These are phyloP conservation scores for Aleiodes alternator DNA, from an alignment of 2,888 invertebrate species.

Conservation along the genomic window DNA sequence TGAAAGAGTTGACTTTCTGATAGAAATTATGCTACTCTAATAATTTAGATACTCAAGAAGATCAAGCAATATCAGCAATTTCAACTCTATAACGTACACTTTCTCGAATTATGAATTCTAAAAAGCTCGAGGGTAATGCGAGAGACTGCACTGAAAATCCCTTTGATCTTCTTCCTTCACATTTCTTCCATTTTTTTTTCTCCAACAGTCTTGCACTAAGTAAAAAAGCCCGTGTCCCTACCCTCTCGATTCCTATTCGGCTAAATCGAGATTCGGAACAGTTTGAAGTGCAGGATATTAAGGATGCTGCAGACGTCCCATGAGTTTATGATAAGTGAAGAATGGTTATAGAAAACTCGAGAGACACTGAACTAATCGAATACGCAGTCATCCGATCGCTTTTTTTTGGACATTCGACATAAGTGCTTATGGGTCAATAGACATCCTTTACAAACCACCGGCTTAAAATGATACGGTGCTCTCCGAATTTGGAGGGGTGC, in stretches of 20 bases:
- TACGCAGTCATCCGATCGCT: no score
- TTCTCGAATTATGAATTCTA: slow-evolving; percentile 41
- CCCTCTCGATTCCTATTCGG: slow-evolving; percentile 6
- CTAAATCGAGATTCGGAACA: slow-evolving; percentile 24
- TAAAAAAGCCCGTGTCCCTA: slow-evolving; percentile 2
- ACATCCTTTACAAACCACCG: no score
- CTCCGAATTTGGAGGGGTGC: no score
- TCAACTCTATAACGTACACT: slow-evolving; percentile 27
- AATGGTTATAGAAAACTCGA: not conserved
- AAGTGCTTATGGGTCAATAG: no score
- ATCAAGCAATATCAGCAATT: slow-evolving; percentile 12
- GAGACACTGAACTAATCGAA: no score
- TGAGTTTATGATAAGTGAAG: not conserved
- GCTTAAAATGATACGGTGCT: no score
- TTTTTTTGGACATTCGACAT: no score
- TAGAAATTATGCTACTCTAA: slow-evolving; percentile 7
- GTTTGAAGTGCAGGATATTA: not conserved
- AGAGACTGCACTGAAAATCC: slow-evolving; percentile 39
- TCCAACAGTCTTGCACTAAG: slow-evolving; percentile 16
- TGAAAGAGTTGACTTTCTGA: no score
- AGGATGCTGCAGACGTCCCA: not conserved
- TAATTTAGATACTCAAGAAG: slow-evolving; percentile 3
- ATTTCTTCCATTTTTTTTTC: slow-evolving; percentile 18
- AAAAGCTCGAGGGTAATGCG: slow-evolving; percentile 36
- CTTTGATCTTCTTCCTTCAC: slow-evolving; percentile 43